phyloP scores from a whole-genome alignment of 2,888 invertebrate species.

The Drosophila aldrichi region DNA sequence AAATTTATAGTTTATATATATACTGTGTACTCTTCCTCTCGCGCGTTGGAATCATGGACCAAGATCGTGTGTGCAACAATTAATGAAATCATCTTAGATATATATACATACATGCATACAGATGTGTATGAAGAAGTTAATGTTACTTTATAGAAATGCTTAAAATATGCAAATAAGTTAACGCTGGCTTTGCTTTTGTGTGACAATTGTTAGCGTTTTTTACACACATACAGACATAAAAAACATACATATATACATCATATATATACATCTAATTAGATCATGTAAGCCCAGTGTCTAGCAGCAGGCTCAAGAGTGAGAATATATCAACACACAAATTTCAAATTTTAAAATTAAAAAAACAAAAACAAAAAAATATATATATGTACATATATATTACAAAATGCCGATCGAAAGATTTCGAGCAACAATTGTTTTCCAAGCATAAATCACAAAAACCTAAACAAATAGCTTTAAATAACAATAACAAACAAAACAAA shows the following conservation, averaged over 20 bases:
- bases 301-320: slow-evolving; percentile 76
- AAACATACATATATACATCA: slow-evolving; percentile 33
- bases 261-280: slow-evolving; percentile 53
- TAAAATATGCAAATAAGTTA: slow-evolving; percentile 66
- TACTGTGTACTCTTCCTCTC: slow-evolving; percentile 59
- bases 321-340: slow-evolving; percentile 54
- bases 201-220: slow-evolving; percentile 69
- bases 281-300: slow-evolving; percentile 73
- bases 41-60: slow-evolving; percentile 73
- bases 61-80: slow-evolving; percentile 63
- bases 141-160: slow-evolving; percentile 74
- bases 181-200: slow-evolving; percentile 72
- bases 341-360: slow-evolving; percentile 42
- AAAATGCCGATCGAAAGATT: slow-evolving; percentile 37
- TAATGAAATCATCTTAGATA: slow-evolving; percentile 51
- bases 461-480: slow-evolving; percentile 75
- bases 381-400: slow-evolving; percentile 29
- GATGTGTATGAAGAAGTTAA: slow-evolving; percentile 35
- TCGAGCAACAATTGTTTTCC: slow-evolving; percentile 68
- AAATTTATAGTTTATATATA: slow-evolving; percentile 40
- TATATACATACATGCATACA: slow-evolving; percentile 21
- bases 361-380: slow-evolving; percentile 14
- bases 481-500: slow-evolving; percentile 45
- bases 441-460: slow-evolving; percentile 65
- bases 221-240: slow-evolving; percentile 41